Conservation (phyloP, 2,888 invertebrate genomes). For the Clostera curtula region DNA sequence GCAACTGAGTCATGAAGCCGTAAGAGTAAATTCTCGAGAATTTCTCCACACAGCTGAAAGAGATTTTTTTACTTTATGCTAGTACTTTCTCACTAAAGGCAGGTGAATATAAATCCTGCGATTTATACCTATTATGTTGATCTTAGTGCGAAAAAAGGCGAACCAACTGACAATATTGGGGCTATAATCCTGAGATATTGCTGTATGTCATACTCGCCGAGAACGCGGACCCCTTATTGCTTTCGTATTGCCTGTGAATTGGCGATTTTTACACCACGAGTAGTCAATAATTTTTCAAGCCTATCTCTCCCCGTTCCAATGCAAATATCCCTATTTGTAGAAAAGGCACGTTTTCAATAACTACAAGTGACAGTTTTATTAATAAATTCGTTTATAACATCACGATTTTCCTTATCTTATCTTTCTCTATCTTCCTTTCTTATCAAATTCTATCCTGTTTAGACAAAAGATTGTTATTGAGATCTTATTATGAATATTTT, state of each 20-base stretch:
- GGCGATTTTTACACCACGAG: constrained; percentile 25
- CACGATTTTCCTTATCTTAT: no score
- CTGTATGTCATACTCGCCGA: constrained; percentile 44
- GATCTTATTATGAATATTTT: no score
- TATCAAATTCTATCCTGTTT: no score
- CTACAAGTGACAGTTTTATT: no score
- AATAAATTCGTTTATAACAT: no score
- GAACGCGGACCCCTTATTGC: constrained; percentile 40
- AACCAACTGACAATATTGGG: constrained; percentile 56
- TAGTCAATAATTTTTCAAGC: constrained; percentile 22
- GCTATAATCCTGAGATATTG: constrained; percentile 66
- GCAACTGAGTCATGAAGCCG: constrained; percentile 66
- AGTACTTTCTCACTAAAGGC: constrained; percentile 18
- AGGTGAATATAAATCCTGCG: constrained; percentile 50
- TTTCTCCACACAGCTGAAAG: constrained; percentile 59
- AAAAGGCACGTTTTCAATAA: constrained; percentile 25
- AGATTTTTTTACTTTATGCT: constrained; percentile 35
- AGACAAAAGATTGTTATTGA: no score
- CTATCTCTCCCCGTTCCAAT: constrained; percentile 19
- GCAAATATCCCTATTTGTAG: constrained; percentile 23
- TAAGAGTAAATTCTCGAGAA: constrained; percentile 59
- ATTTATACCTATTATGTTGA: constrained; percentile 58
- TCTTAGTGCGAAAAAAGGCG: constrained; percentile 51
- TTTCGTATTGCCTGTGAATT: constrained; percentile 37
- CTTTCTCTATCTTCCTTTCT: no score